A percentile compares a stretch with the other conserved stretches of the same genome.
These are phyloP conservation scores for Pantherophis alleghaniensis DNA, from an alignment of 2,797 vertebrate species.

Conservation along the genomic window DNA sequence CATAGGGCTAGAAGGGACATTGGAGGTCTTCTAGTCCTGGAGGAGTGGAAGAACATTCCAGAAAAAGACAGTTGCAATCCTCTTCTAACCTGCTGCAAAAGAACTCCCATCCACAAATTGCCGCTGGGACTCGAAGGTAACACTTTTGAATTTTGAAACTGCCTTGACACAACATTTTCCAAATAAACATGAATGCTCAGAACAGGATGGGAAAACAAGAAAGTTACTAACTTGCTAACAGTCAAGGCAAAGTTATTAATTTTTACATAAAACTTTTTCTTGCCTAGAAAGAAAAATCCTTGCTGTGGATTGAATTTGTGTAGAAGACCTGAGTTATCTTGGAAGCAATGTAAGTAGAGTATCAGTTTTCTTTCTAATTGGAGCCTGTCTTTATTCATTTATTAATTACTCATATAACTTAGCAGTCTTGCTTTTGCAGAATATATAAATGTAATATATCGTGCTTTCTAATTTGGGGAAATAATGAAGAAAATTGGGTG, in stretches of 20 bases:
- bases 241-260: background rate
- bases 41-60: background rate
- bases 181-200: background rate
- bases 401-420: background rate
- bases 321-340: background rate
- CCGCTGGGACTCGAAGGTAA: background rate
- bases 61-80: background rate
- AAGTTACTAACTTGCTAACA: background rate
- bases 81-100: background rate
- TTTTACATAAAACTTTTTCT: background rate
- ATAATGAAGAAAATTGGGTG: background rate
- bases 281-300: background rate
- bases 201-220: background rate
- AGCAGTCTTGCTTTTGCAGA: background rate
- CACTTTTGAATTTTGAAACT: background rate
- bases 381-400: background rate
- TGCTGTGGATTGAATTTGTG: slow-evolving; percentile 14
- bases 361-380: background rate
- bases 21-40: background rate
- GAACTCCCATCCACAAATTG: background rate
- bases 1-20: background rate
- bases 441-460: background rate
- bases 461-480: background rate
- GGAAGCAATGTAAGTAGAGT: slow-evolving; percentile 53
- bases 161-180: background rate